Evolutionary conservation across 2,113 vertebrate species (phyloP), one percentile per base, ranked within the genome.

Genomic region (Saccopteryx leptura): DNA sequence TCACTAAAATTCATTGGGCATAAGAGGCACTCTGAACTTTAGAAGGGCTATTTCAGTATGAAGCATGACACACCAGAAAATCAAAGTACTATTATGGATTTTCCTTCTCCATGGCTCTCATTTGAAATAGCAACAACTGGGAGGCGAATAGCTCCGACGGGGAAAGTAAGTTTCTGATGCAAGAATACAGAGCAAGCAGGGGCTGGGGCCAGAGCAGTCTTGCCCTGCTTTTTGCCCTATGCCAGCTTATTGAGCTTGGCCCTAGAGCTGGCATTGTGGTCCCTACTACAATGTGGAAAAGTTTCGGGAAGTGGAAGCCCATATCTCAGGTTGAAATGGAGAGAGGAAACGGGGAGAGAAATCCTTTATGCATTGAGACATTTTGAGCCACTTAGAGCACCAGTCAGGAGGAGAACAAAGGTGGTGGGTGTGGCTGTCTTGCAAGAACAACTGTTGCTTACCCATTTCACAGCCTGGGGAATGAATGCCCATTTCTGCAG

Each of bases 31-130:
- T 50, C 15, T 65, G 80, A 54, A 18, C n/a, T 86, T 79, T 39
- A 65, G 75, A 80, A 88, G 31, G 80, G 7, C 48, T 71, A 39
- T 84, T 75, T 80, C 61, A 33, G 28, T 72, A 65, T 33, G 12
- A 17, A 80, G 8, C 83, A 31, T 69, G 96, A 80, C 78, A 28
- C 54, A 23, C 26, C 52, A 95, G 68, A 85, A 31, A 88, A 72
- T 82, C 50, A 71, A 92, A 87, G 91, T 58, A 10, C 79, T 50
- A 3, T 78, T 76, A n/a, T 17, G 93, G 75, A 63, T 48, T 95
- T 97, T 39, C 81, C 2, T 84, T 54, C 71, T 24, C 46, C 86
- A 6, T 65, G 63, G n/a, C 50, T 91, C 10, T 69, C n/a, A 85
- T 94, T 76, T 56, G 61, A 33, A 93, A 60, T 28, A 85, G 72